These are phyloP conservation scores for Drosophila watanabei DNA, from an alignment of 1,140 invertebrate genomes.

Conservation along the genomic window DNA sequence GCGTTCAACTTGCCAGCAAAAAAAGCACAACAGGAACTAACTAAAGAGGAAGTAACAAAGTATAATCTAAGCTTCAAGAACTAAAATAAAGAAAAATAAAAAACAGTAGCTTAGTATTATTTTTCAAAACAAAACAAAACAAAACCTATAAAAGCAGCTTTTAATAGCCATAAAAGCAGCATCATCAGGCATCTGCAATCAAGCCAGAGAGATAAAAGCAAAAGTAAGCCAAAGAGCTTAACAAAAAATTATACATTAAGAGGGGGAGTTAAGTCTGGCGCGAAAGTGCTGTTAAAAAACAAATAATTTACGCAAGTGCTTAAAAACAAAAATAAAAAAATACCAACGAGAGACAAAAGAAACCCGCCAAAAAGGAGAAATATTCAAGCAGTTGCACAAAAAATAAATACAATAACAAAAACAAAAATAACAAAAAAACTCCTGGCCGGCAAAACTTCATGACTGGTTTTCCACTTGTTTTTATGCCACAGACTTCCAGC, in stretches of 20 bases:
- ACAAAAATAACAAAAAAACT: slow-evolving; percentile 23
- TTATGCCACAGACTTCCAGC: slow-evolving; percentile 6
- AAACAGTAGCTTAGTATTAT: not conserved
- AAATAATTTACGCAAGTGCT: slow-evolving; percentile 54
- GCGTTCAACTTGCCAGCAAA: slow-evolving; percentile 56
- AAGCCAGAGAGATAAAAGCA: slow-evolving; percentile 14
- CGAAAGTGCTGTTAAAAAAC: slow-evolving; percentile 37
- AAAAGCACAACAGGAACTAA: slow-evolving; percentile 12
- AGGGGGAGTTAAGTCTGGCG: slow-evolving; percentile 17
- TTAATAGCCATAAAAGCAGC: slow-evolving; percentile 11
- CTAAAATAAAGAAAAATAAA: not conserved
- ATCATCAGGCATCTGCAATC: slow-evolving; percentile 11
- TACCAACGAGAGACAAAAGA: slow-evolving; percentile 9
- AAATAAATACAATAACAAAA: not conserved
- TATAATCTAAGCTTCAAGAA: not conserved
- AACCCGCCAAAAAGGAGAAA: slow-evolving; percentile 32
- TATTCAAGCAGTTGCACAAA: slow-evolving; percentile 37
- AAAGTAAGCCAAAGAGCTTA: slow-evolving; percentile 16
- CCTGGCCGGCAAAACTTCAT: slow-evolving; percentile 46
- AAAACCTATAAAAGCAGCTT: not conserved
- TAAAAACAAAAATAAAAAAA: slow-evolving; percentile 8
- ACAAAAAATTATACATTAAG: not conserved
- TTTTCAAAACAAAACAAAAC: no score
- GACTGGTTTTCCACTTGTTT: slow-evolving; percentile 52
- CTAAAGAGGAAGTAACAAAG: not conserved